These are phyloP conservation scores for Cosmopolites sordidus DNA, from an alignment of 2,888 invertebrate genomes.

Conservation along the genomic window DNA sequence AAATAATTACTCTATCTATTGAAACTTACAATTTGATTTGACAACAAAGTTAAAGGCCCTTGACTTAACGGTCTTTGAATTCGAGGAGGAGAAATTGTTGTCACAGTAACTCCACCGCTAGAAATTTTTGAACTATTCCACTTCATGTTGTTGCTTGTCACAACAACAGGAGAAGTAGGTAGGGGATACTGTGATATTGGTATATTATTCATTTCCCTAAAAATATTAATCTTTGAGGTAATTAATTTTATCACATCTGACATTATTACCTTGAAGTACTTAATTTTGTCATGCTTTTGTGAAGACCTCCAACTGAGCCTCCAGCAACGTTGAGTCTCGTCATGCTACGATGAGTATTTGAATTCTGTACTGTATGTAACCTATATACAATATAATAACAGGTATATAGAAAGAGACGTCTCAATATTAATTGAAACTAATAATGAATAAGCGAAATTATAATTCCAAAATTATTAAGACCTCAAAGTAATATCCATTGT, in stretches of 20 bases:
- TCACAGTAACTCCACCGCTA: conserved; percentile 62
- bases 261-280: conserved; percentile 65
- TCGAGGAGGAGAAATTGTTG: conserved; percentile 55
- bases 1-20: not conserved
- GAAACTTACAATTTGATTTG: conserved; percentile 40
- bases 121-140: conserved; percentile 51
- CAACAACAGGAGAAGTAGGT: conserved; percentile 48
- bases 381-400: conserved; percentile 41
- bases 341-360: conserved; percentile 73
- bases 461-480: too few species aligned
- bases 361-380: conserved; percentile 64
- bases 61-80: conserved; percentile 53
- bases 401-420: too few species aligned
- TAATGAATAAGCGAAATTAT: too few species aligned
- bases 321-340: conserved; percentile 71
- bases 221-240: conserved; percentile 1
- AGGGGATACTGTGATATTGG: conserved; percentile 29
- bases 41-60: conserved; percentile 49
- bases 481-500: too few species aligned
- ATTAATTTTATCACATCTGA: conserved; percentile 1
- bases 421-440: too few species aligned
- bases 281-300: conserved; percentile 78
- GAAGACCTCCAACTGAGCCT: conserved; percentile 72
- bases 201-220: conserved; percentile 56
- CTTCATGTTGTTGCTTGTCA: conserved; percentile 52